Conservation (phyloP, 2,797 vertebrate genomes). For the Gorsachius magnificus region DNA sequence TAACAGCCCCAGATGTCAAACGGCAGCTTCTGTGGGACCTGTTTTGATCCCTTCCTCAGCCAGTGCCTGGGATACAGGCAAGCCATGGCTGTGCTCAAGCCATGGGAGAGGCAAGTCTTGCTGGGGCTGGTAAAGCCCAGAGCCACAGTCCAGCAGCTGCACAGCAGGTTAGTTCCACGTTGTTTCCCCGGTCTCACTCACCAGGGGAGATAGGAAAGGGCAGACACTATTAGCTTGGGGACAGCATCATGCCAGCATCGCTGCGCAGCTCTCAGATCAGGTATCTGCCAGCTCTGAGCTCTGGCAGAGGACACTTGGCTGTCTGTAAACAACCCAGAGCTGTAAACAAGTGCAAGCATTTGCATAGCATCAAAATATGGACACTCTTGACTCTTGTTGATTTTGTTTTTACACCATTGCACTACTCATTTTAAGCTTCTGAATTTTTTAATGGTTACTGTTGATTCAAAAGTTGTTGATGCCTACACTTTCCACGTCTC, state of each 20-base stretch:
- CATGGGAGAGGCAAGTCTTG: background rate
- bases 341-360: background rate
- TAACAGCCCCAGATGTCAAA: background rate
- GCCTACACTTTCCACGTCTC: background rate
- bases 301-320: background rate
- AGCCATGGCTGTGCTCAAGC: background rate
- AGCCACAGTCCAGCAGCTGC: background rate
- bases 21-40: background rate
- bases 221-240: background rate
- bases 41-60: background rate
- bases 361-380: background rate
- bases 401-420: background rate
- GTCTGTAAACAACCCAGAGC: background rate
- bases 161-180: fast-evolving
- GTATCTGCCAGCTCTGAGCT: background rate
- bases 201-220: background rate
- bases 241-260: fast-evolving
- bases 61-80: background rate
- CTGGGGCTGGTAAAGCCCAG: fast-evolving
- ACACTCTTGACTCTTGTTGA: background rate
- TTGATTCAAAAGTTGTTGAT: background rate
- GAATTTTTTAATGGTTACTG: background rate
- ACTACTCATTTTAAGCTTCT: background rate
- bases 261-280: background rate
- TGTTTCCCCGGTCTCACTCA: fast-evolving